These are phyloP conservation scores for Lypha dubia DNA, from an alignment of 2,888 invertebrate species.

Conservation along the genomic window DNA sequence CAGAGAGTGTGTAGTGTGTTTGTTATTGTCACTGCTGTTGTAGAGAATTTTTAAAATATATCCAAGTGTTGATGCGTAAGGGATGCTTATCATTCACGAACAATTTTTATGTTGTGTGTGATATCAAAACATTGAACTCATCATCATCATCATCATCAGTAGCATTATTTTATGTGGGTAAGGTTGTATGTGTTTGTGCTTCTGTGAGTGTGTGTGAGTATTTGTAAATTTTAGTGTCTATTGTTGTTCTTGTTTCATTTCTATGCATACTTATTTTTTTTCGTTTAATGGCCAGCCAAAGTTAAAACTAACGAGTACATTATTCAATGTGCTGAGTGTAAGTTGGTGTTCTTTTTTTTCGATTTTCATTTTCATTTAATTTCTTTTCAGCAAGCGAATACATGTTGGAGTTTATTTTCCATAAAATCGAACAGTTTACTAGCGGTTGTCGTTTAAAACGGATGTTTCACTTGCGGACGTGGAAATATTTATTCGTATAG, in stretches of 20 bases:
- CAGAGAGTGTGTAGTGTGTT: slow-evolving; percentile 6
- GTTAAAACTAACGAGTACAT: slow-evolving; percentile 64
- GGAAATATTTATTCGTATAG: slow-evolving; percentile 5
- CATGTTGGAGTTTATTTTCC: slow-evolving; percentile 62
- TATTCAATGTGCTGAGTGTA: slow-evolving; percentile 15
- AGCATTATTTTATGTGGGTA: background rate
- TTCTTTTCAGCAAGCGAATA: slow-evolving; percentile 48
- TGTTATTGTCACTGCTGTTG: slow-evolving; percentile 4
- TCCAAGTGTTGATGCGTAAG: slow-evolving; percentile 63
- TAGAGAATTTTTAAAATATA: slow-evolving; percentile 13
- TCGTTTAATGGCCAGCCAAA: slow-evolving; percentile 37
- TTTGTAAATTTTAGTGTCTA: slow-evolving; percentile 42
- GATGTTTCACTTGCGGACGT: slow-evolving; percentile 74
- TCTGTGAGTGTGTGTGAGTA: slow-evolving; percentile 12
- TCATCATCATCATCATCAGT: slow-evolving; percentile 32
- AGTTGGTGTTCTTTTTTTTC: background rate
- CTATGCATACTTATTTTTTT: slow-evolving; percentile 32
- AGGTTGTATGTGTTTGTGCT: too few species aligned
- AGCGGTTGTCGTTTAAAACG: slow-evolving; percentile 79
- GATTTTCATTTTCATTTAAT: background rate
- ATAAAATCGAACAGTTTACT: slow-evolving; percentile 77
- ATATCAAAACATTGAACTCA: slow-evolving; percentile 67
- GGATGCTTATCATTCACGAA: slow-evolving; percentile 69
- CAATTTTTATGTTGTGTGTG: slow-evolving; percentile 56
- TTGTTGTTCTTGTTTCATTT: slow-evolving; percentile 35